These are phyloP conservation scores for Pseudochirops cupreus DNA, from an alignment of 2,797 vertebrate species.

Conservation along the genomic window DNA sequence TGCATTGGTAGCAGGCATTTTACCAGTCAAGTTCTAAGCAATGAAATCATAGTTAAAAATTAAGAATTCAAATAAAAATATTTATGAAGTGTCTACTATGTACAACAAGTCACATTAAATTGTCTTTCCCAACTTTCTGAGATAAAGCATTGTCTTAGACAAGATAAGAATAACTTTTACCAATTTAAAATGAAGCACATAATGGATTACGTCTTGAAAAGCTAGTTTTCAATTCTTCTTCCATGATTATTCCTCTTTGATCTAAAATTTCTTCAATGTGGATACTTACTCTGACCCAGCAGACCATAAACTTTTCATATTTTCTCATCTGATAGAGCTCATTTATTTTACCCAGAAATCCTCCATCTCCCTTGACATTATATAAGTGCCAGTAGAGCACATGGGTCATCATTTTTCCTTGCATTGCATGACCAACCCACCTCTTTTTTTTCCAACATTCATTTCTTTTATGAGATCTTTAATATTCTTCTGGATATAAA, in stretches of 20 bases:
- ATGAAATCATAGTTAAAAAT: too few species aligned
- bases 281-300: background rate
- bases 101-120: background rate
- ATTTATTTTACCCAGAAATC: background rate
- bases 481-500: background rate
- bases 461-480: background rate
- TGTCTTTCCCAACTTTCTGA: background rate
- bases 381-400: background rate
- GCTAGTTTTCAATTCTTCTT: background rate
- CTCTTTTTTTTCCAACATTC: background rate
- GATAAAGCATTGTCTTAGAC: background rate
- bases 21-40: too few species aligned
- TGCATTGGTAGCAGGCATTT: background rate
- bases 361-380: background rate
- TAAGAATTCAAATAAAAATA: too few species aligned
- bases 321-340: background rate
- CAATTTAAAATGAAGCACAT: background rate
- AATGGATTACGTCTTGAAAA: background rate
- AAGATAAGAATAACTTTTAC: background rate
- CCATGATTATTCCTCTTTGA: background rate
- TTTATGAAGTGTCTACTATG: too few species aligned
- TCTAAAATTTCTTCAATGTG: background rate
- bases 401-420: background rate
- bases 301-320: background rate
- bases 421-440: background rate